Evolutionary conservation across 2,888 invertebrate genomes (phyloP), one percentile per base, ranked within the genome.

Genomic region (Agriopis aurantiaria): DNA sequence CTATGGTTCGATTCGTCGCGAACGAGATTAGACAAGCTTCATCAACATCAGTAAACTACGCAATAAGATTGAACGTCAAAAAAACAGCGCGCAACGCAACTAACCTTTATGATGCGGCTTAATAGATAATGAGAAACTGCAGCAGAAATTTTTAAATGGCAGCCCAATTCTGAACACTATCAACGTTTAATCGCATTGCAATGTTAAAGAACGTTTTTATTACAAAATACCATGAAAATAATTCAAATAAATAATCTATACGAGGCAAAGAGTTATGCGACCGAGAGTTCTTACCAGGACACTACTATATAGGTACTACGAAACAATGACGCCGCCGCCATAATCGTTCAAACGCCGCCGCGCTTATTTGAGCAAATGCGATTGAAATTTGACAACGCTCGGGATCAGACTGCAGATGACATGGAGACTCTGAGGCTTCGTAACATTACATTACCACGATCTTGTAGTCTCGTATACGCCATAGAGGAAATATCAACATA

Each of bases 401-500:
- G 4, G 1, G 33, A 53, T 53, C 33, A 7, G 33, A 1, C 14
- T 23, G 4, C 23, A 53, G 7, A 17, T 51, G 8, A 9, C 17
- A 17, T 17, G 5, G 17, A 23, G 51, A 48, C 12, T 48, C 33
- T 8, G 14, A n/a, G 14, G 10, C 17, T 23, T n/a, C n/a, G 48
- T 4, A 46, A 33, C 7, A 9, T 46, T 58, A 46, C 17, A 12
- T 2, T 58, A 46, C 58, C 46, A 17, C 58, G 46, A 33, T 46
- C 12, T 46, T 14, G 33, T 33, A 14, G 14, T 14, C 45, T 23
- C 17, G 17, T 23, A 67, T 23, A 40, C 12, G 58, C 56, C 58
- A 43, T 56, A 65, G 68, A 76, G 75, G 75, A 79, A 78, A 80
- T 66, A 78, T 75, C 62, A 78, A 78, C 62, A 69, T 65, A 70